Evolutionary conservation across 2,113 vertebrate species (phyloP).

Genomic region (Arvicanthis niloticus): DNA sequence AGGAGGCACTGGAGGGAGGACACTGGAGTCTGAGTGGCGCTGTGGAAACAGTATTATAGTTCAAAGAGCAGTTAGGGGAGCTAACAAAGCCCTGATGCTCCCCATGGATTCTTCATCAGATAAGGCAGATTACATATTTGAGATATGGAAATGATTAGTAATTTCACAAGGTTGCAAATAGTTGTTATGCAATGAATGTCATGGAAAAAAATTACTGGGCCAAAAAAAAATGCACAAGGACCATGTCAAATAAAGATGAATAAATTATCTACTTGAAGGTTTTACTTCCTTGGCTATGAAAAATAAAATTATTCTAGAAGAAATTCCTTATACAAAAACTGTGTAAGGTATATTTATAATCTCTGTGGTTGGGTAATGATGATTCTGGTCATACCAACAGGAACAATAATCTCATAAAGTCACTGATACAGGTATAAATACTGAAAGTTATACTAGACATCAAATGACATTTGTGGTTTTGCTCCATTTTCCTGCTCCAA

Average conservation of each 20-base stretch:
- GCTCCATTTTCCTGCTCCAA: slow-evolving; percentile 20
- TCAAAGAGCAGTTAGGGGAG: background rate
- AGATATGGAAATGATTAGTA: background rate
- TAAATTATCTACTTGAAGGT: background rate
- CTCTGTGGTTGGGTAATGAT: background rate
- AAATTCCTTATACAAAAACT: slow-evolving; percentile 5
- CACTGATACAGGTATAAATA: background rate
- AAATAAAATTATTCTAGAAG: background rate
- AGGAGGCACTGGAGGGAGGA: background rate
- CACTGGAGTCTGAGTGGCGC: background rate
- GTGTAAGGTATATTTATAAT: background rate
- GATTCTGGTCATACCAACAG: background rate
- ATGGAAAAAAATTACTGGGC: background rate
- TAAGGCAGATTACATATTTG: background rate
- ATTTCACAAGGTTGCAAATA: background rate
- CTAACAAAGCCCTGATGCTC: background rate
- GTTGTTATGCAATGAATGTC: background rate
- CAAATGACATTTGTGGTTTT: slow-evolving; percentile 26
- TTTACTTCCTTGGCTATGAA: slow-evolving; percentile 2
- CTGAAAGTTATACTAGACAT: background rate
- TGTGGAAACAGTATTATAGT: background rate
- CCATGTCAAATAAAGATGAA: background rate
- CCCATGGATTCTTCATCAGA: background rate
- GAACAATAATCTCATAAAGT: background rate
- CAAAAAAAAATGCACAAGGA: background rate